Evolutionary conservation across 2,888 invertebrate genomes (phyloP).

Genomic region (Odontothrips loti): DNA sequence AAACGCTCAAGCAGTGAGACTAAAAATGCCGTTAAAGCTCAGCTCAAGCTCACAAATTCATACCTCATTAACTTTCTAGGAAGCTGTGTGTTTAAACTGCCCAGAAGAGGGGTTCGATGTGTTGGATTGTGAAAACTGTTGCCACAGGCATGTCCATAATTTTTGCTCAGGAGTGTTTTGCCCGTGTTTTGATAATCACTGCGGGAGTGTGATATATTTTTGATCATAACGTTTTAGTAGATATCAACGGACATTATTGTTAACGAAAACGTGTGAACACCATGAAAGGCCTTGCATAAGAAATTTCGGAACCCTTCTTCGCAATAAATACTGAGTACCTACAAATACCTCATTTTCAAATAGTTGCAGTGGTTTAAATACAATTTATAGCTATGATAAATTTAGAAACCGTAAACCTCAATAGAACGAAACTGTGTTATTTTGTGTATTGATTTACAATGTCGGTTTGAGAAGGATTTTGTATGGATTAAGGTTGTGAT

Average conservation of each 20-base stretch:
- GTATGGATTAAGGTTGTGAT: constrained; percentile 1
- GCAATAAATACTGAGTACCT: constrained; percentile 24
- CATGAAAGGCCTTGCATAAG: background rate
- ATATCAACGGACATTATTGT: constrained; percentile 24
- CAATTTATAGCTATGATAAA: background rate
- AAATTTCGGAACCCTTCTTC: background rate
- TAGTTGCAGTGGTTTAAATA: background rate
- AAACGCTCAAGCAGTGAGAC: too few relatives aligned
- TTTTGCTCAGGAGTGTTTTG: constrained; percentile 1
- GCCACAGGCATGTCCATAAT: background rate
- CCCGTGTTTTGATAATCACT: background rate
- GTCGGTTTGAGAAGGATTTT: background rate
- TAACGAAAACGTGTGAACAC: background rate
- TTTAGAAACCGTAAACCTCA: background rate
- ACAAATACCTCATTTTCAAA: constrained; percentile 18
- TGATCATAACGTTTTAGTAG: constrained; percentile 5
- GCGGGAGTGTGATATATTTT: constrained; percentile 7
- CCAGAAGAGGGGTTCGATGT: constrained; percentile 1
- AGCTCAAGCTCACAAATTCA: constrained; percentile 11
- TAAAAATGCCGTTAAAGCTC: too few relatives aligned
- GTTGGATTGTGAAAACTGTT: background rate
- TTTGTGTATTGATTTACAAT: constrained; percentile 15
- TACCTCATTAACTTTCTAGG: constrained; percentile 4
- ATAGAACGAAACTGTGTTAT: background rate
- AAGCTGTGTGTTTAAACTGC: constrained; percentile 11